Percentiles rank a stretch among this genome's conserved stretches.
Conservation (phyloP, 2,888 invertebrate species). For the Ophion slaviceki region DNA sequence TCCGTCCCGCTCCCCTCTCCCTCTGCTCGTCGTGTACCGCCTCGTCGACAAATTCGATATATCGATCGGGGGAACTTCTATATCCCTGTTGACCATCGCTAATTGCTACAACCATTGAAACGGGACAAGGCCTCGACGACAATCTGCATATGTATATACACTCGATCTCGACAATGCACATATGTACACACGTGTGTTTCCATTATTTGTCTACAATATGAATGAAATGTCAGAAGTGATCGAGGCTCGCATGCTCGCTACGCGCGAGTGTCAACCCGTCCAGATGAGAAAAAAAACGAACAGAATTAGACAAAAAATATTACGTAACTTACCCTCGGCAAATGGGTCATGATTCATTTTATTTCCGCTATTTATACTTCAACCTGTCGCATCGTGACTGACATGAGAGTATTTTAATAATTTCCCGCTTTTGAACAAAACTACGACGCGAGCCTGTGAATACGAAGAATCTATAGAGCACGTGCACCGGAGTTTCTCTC, state of each 20-base stretch:
- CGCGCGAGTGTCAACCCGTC: not conserved
- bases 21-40: not conserved
- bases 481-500: no score
- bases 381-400: no score
- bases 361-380: no score
- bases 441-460: no score
- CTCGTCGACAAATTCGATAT: conserved; percentile 47
- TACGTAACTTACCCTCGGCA: not conserved
- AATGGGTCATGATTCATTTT: no score
- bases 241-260: not conserved
- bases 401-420: no score
- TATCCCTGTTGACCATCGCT: conserved; percentile 38
- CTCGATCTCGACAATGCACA: not conserved
- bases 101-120: conserved; percentile 55
- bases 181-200: not conserved
- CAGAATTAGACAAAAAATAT: not conserved
- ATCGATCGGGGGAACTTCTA: conserved; percentile 40
- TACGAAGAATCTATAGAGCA: no score
- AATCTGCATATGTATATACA: conserved; percentile 6
- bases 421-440: no score
- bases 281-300: not conserved
- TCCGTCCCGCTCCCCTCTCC: not conserved
- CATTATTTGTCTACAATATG: conserved; percentile 23
- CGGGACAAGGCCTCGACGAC: conserved; percentile 33
- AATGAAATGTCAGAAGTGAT: conserved; percentile 22